A percentile compares a stretch with the other conserved stretches of the same genome.
These are phyloP conservation scores for Phengaris arion DNA, from an alignment of 2,888 invertebrate genomes.

Conservation along the genomic window DNA sequence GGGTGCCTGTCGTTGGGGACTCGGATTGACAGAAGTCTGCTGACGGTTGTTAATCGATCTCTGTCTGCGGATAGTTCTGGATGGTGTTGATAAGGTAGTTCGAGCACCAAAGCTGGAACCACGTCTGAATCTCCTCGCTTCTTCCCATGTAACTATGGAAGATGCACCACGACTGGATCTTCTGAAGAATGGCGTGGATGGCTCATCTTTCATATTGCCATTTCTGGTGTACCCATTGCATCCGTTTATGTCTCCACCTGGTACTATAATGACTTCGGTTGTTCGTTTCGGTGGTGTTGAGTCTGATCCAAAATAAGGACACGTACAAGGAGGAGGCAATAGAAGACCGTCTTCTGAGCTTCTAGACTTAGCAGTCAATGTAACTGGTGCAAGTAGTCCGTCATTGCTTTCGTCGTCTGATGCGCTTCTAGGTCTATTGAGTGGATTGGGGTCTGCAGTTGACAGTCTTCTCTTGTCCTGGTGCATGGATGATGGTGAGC, in stretches of 20 bases:
- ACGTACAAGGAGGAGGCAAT: conserved; percentile 88
- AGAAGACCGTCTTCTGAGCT: conserved; percentile 75
- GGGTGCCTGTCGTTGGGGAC: conserved; percentile 74
- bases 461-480: conserved; percentile 66
- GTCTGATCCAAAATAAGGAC: conserved; percentile 88
- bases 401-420: conserved; percentile 70
- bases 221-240: conserved; percentile 65
- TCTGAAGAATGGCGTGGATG: conserved; percentile 71
- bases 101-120: conserved; percentile 85
- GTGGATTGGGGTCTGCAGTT: conserved; percentile 57
- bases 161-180: conserved; percentile 82
- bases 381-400: conserved; percentile 61
- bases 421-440: conserved; percentile 67
- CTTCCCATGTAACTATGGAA: conserved; percentile 89
- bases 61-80: conserved; percentile 59
- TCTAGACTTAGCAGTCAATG: conserved; percentile 65
- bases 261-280: conserved; percentile 75
- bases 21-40: conserved; percentile 58
- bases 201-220: conserved; percentile 59
- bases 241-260: conserved; percentile 74
- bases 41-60: conserved; percentile 58
- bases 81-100: conserved; percentile 80
- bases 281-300: conserved; percentile 75
- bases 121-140: conserved; percentile 80
- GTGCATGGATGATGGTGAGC: conserved; percentile 72